A percentile compares a stretch with the other conserved stretches of the same genome.
phyloP scores from a whole-genome alignment of 2,797 vertebrate genomes.

The Argya squamiceps region DNA sequence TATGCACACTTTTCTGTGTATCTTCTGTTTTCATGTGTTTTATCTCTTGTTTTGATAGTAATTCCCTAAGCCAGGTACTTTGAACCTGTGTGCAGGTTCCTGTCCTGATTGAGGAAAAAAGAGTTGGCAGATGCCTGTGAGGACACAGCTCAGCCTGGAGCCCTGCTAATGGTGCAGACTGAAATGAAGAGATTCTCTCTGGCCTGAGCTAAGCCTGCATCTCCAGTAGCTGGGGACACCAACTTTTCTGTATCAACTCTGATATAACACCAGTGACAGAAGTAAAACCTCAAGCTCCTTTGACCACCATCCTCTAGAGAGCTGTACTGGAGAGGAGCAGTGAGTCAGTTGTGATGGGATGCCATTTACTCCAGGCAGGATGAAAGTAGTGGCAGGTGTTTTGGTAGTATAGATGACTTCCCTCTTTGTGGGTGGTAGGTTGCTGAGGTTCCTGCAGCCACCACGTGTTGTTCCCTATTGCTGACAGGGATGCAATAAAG shows the following conservation, averaged over 20 bases:
- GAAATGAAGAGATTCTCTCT: not conserved
- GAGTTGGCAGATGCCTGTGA: not conserved
- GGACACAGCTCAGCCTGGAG: not conserved
- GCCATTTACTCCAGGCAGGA: not conserved
- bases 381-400: not conserved
- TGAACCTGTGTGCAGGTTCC: not conserved
- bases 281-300: not conserved
- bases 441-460: not conserved
- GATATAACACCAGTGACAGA: not conserved
- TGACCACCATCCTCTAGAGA: not conserved
- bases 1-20: not conserved
- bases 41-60: not conserved
- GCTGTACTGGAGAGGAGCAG: not conserved
- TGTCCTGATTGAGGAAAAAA: not conserved
- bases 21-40: not conserved
- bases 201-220: not conserved
- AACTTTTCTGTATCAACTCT: not conserved
- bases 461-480: not conserved
- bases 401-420: not conserved
- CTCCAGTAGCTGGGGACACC: not conserved
- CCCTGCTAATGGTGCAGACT: not conserved
- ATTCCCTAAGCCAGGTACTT: not conserved
- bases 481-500: not conserved
- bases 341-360: not conserved
- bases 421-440: not conserved